Conservation (phyloP, 2,888 invertebrate species). For the Tiliacea citrago region DNA sequence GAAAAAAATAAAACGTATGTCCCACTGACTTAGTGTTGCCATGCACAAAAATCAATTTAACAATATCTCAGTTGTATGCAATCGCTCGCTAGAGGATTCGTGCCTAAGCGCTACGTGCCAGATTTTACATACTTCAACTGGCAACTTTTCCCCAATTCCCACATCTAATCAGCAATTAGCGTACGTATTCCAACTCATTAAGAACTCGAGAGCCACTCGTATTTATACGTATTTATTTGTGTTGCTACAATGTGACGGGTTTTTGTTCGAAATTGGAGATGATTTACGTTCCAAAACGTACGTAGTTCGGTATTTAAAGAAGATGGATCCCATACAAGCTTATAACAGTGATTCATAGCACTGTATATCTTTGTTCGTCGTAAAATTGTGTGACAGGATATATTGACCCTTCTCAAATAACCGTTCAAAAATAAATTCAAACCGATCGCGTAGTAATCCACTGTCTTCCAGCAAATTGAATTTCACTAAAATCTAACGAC, state of each 20-base stretch:
- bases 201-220: constrained; percentile 63
- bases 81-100: constrained; percentile 53
- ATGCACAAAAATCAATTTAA: constrained; percentile 50
- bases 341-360: too few relatives aligned
- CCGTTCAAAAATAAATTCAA: too few relatives aligned
- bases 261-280: constrained; percentile 30
- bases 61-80: constrained; percentile 39
- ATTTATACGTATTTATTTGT: constrained; percentile 70
- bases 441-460: too few relatives aligned
- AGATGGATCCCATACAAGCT: too few relatives aligned
- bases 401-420: too few relatives aligned
- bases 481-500: too few relatives aligned
- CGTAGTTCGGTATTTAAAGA: too few relatives aligned
- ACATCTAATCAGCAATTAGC: constrained; percentile 72
- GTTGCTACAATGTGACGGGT: constrained; percentile 53
- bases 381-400: too few relatives aligned
- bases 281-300: not conserved
- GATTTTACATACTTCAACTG: constrained; percentile 64
- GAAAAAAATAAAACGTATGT: not conserved
- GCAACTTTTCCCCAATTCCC: constrained; percentile 67
- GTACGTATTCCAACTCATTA: constrained; percentile 63
- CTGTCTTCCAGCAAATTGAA: too few relatives aligned
- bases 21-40: constrained; percentile 31
- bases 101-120: constrained; percentile 49
- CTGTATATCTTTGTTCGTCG: too few relatives aligned